Conservation (phyloP, 2,113 vertebrate genomes). For the Accipiter virgatus region DNA sequence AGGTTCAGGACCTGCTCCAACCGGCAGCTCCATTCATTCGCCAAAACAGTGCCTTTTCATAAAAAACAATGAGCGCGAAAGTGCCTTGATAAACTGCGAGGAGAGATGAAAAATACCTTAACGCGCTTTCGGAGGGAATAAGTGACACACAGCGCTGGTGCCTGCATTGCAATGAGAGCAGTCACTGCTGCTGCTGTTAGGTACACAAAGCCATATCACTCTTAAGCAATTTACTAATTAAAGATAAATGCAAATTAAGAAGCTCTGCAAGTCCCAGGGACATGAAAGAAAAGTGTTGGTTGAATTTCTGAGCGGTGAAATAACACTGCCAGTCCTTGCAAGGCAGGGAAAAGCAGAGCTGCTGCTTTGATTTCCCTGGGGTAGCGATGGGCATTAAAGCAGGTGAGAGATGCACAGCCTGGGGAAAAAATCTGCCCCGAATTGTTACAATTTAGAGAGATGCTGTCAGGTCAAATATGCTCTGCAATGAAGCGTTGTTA, state of each 20-base stretch:
- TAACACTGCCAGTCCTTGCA: neutral
- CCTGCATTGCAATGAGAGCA: neutral
- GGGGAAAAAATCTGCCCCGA: neutral
- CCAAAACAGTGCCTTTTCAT: neutral
- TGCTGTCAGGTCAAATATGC: neutral
- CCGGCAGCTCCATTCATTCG: neutral
- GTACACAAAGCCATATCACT: neutral
- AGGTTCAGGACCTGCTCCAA: neutral
- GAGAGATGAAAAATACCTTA: neutral
- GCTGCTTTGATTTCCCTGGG: neutral
- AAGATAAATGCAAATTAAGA: neutral
- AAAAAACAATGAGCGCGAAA: neutral
- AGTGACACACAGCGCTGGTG: neutral
- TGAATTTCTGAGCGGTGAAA: neutral
- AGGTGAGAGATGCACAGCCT: neutral
- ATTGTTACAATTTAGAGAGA: neutral
- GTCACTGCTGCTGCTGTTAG: neutral
- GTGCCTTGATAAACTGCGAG: neutral
- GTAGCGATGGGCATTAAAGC: neutral
- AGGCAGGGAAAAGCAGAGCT: neutral
- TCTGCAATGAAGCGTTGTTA: neutral
- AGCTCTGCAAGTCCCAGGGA: neutral
- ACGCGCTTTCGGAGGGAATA: neutral
- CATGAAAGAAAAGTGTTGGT: neutral
- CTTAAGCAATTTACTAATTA: neutral